Conservation (phyloP, 2,888 invertebrate species). For the Nysson spinosus region DNA sequence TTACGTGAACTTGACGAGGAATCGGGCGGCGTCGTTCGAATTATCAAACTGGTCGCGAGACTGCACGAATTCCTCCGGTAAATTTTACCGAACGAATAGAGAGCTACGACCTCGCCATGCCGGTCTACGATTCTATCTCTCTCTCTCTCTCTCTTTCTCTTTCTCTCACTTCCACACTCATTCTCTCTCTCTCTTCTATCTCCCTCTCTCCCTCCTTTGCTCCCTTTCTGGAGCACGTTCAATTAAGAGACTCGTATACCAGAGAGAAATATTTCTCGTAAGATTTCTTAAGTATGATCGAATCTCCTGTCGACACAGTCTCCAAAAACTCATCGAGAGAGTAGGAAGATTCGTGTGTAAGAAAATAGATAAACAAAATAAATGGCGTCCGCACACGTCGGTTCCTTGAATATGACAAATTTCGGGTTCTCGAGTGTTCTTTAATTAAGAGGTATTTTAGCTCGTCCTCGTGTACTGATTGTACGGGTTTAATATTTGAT, state of each 20-base stretch:
- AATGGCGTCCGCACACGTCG: slow-evolving; percentile 58
- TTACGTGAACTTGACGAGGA: neutral
- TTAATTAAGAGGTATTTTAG: neutral
- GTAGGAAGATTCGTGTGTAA: neutral
- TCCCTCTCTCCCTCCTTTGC: slow-evolving; percentile 52
- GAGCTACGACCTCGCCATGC: slow-evolving; percentile 61
- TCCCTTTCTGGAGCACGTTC: slow-evolving; percentile 22
- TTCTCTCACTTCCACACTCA: too few relatives aligned
- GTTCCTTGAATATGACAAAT: slow-evolving; percentile 20
- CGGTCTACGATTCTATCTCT: slow-evolving; percentile 51
- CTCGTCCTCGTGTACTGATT: neutral
- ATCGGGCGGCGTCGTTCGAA: slow-evolving; percentile 63
- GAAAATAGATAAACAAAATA: slow-evolving; percentile 61
- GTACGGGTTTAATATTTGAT: too few relatives aligned
- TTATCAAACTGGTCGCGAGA: slow-evolving; percentile 60
- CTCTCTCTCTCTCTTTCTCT: slow-evolving; percentile 25
- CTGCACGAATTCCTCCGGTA: slow-evolving; percentile 62
- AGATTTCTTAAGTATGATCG: too few relatives aligned
- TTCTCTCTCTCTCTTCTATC: slow-evolving; percentile 53
- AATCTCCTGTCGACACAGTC: too few relatives aligned
- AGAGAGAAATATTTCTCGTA: too few relatives aligned
- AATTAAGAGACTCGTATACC: too few relatives aligned
- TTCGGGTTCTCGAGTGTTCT: slow-evolving; percentile 1
- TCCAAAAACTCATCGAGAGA: neutral
- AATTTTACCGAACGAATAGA: slow-evolving; percentile 35